Conservation (phyloP, 2,797 vertebrate genomes). For the Helostoma temminkii region DNA sequence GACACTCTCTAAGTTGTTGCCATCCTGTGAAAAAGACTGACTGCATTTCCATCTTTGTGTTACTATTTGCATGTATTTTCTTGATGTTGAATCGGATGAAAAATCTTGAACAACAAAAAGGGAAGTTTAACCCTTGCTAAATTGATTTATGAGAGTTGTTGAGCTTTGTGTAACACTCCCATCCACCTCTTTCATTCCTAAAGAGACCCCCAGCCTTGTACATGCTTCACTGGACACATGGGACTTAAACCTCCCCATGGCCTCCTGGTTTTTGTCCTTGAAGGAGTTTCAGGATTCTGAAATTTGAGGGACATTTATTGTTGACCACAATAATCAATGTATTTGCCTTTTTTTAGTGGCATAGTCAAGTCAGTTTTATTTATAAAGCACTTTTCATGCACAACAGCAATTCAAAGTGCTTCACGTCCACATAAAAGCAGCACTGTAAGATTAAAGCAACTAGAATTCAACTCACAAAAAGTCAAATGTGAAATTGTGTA, state of each 20-base stretch:
- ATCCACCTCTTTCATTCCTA: slow-evolving; percentile 45
- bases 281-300: slow-evolving; percentile 44
- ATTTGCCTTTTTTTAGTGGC: background rate
- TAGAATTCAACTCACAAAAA: too few relatives aligned
- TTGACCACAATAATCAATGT: slow-evolving; percentile 8
- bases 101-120: slow-evolving; percentile 69
- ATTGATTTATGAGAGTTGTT: slow-evolving; percentile 81
- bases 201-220: slow-evolving; percentile 63
- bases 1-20: slow-evolving; percentile 22
- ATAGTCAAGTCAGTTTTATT: too few relatives aligned
- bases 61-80: slow-evolving; percentile 15
- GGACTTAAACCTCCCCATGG: slow-evolving; percentile 64
- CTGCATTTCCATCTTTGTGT: slow-evolving; percentile 37
- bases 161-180: slow-evolving; percentile 68
- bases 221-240: slow-evolving; percentile 74
- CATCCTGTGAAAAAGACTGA: slow-evolving; percentile 4
- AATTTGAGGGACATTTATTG: slow-evolving; percentile 6
- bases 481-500: too few relatives aligned
- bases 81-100: slow-evolving; percentile 33
- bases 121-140: slow-evolving; percentile 73
- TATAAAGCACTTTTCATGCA: too few relatives aligned
- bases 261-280: slow-evolving; percentile 40
- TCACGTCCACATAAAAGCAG: too few relatives aligned
- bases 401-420: too few relatives aligned
- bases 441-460: too few relatives aligned